A percentile compares a stretch with the other conserved stretches of the same genome.
These are phyloP conservation scores for Julus scandinavius DNA, from an alignment of 2,888 invertebrate species.

Conservation along the genomic window DNA sequence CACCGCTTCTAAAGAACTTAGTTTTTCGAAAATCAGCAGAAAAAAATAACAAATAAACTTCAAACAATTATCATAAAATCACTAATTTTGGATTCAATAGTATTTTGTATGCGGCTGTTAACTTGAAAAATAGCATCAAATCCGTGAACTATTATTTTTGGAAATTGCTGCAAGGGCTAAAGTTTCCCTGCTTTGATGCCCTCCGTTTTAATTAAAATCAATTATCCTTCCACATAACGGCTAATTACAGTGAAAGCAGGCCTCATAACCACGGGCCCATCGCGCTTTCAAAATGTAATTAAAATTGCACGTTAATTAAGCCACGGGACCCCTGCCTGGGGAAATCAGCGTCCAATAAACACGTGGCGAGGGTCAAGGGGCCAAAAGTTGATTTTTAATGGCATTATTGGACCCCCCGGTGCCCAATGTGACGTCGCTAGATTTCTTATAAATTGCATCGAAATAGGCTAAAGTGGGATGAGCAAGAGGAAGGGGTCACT, in stretches of 20 bases:
- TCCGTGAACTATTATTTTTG: neutral
- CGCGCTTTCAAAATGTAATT: neutral
- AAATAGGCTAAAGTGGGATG: neutral
- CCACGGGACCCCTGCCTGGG: neutral
- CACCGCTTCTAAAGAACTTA: too few species aligned
- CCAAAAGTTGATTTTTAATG: neutral
- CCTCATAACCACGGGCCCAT: neutral
- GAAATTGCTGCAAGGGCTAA: neutral
- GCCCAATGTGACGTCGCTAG: neutral
- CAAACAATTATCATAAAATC: neutral
- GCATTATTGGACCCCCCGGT: neutral
- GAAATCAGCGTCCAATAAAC: constrained; percentile 18
- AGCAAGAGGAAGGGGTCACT: neutral
- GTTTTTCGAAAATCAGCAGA: too few species aligned
- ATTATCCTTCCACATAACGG: constrained; percentile 15
- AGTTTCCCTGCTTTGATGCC: neutral
- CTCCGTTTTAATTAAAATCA: constrained; percentile 13
- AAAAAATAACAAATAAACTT: too few species aligned
- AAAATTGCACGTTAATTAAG: constrained; percentile 12
- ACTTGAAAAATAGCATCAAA: neutral
- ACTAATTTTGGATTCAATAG: neutral
- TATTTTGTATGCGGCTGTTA: neutral
- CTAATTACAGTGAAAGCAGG: neutral
- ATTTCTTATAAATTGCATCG: neutral
- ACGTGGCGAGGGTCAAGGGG: constrained; percentile 1